Evolutionary conservation across 2,797 vertebrate species (phyloP), one percentile per base, ranked within the genome.

Genomic region (Prionace glauca): DNA sequence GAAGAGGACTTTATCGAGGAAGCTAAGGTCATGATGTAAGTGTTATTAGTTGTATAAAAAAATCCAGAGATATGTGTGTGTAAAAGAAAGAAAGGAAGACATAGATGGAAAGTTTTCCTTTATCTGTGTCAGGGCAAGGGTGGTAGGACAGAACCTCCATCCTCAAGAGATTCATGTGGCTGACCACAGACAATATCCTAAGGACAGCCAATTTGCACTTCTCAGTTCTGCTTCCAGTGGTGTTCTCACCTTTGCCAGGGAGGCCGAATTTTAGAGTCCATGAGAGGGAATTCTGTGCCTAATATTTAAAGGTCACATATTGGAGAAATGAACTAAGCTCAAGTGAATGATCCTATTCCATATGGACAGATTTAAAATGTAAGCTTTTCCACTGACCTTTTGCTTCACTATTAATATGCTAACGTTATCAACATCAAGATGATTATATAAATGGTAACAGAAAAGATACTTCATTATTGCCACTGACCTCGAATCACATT

Each of bases 1-100:
- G 97, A 98, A 96, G 97, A 98, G 16, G 97, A 98, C 79, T 98
- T 98, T 96, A 97, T 97, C 0, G 97, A 98, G 96, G 97, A 98
- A 93, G 97, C 97, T 62, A 97, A 98, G 96, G 96, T 98, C 95
- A 98, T 98, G 97, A 98, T 92, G 97, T 98, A 96, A 97, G 97
- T 69, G 12, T 4, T 69, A 36, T 41, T 77, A 7, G 24, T 92
- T 36, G 36, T 41, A 92, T 92, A 32, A 16, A 65, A 91, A 91
- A n/a, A 18, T 60, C 24, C 45, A 20, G 5, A 16, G 60, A 1
- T 65, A 20, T 62, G 32, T 65, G 60, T 91, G 60, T 91, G 88
- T 9, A 18, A n/a, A 60, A 29, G 11, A 56, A 56, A 56, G 12
- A 8, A 90, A 90, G 81, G 81, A 84, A 90, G 60, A 62, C 60